Evolutionary conservation across 2,797 vertebrate species (phyloP), one percentile per base, ranked within the genome.

Genomic region (Melanotaenia boesemani): DNA sequence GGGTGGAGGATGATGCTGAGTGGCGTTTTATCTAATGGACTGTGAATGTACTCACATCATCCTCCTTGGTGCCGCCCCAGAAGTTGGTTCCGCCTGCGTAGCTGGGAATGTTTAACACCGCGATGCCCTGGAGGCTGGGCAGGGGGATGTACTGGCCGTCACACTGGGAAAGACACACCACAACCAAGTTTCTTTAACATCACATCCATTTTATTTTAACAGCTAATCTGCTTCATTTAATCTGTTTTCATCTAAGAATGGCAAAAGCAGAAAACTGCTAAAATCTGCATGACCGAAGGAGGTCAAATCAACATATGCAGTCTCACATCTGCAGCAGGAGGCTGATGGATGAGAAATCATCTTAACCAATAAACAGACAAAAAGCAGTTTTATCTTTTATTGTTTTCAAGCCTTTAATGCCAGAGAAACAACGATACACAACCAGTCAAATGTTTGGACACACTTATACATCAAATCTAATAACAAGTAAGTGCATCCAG

Each of bases 101-200:
- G 89, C 97, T 99, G n/a, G 97, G 97, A 80, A 99, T 99, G 89
- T 99, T 99, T 76, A 99, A 84, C 79, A 99, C 97, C 0, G 98
- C 97, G 67, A 99, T 98, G 20, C 98, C 98, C 89, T 99, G 98
- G 32, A 99, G 96, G 88, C 97, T 98, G 69, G 98, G 98, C 66
- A 99, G 96, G n/a, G 98, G 97, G 82, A 99, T 99, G 88, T 98
- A 98, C 91, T 99, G 98, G 16, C 97, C 97, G 0, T 99, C 97
- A 88, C 98, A 99, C 98, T 99, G 95, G 30, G 93, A 71, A 70
- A 60, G 22, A 84, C 28, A 70, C 39, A 66, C 1, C 44, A 62
- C 0, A 55, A 34, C 30, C 30, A 54, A 16, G 30, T 28, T 48
- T 22, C 37, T 26, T 11, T 22, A 44, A 28, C n/a, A 61, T 57